These are phyloP conservation scores for Marcusenius ussheri DNA, from an alignment of 2,113 vertebrate species.

Conservation along the genomic window DNA sequence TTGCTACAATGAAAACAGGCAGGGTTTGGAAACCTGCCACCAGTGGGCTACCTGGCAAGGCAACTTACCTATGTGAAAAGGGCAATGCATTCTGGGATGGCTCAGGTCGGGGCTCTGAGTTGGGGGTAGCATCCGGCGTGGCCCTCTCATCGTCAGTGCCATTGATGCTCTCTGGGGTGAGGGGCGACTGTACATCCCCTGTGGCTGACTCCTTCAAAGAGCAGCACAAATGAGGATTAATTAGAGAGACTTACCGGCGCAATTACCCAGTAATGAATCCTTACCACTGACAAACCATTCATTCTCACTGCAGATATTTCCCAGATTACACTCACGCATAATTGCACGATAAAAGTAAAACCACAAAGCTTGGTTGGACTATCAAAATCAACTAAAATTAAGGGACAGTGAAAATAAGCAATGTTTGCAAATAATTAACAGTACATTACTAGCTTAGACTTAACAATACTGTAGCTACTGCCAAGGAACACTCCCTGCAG, in stretches of 20 bases:
- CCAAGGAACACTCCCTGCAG: neutral
- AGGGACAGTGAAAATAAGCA: neutral
- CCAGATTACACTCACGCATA: neutral
- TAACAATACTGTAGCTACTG: neutral
- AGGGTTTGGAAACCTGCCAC: neutral
- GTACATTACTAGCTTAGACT: neutral
- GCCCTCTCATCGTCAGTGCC: slow-evolving; percentile 80
- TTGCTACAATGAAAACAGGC: neutral
- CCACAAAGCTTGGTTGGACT: neutral
- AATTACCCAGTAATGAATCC: neutral
- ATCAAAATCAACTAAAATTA: neutral
- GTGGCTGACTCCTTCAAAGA: slow-evolving; percentile 77
- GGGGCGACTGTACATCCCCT: slow-evolving; percentile 81
- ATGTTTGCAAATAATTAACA: neutral
- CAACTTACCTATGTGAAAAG: slow-evolving; percentile 82
- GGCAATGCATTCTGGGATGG: slow-evolving; percentile 80
- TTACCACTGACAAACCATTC: neutral
- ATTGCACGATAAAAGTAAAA: neutral
- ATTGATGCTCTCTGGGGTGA: slow-evolving; percentile 88
- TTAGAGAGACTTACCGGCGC: neutral
- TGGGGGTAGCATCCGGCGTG: slow-evolving; percentile 68
- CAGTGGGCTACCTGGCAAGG: neutral
- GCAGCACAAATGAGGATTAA: neutral
- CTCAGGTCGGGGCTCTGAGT: slow-evolving; percentile 73
- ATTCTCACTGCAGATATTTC: neutral